Evolutionary conservation across 2,113 vertebrate species (phyloP).

Genomic region (Aegotheles bennettii): DNA sequence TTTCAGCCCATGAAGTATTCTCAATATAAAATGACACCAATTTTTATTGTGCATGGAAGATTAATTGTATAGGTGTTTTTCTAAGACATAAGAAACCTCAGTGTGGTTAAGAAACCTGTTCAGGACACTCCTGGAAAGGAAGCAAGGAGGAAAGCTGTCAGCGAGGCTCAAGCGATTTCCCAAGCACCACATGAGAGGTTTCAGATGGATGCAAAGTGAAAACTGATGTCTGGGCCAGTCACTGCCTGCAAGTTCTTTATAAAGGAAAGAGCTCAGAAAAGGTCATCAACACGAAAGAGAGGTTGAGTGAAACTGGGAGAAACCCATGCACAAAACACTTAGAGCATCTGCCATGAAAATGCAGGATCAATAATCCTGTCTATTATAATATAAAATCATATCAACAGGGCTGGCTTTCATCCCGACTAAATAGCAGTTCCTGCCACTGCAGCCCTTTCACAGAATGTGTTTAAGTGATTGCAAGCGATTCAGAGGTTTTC

Average conservation of each 20-base stretch:
- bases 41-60: background rate
- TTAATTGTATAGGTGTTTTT: background rate
- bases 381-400: background rate
- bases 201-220: background rate
- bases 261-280: background rate
- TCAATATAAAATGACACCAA: background rate
- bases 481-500: background rate
- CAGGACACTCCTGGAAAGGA: background rate
- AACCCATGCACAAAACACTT: background rate
- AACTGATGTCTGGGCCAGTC: background rate
- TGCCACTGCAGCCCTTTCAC: background rate
- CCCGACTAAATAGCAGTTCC: background rate
- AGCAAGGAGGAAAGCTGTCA: background rate
- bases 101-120: background rate
- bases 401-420: background rate
- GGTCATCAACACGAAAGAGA: background rate
- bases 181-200: background rate
- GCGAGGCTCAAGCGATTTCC: background rate
- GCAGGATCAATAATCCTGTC: background rate
- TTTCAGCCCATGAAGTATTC: background rate
- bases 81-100: background rate
- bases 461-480: background rate
- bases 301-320: background rate
- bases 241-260: accelerated
- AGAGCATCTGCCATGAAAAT: accelerated